Evolutionary conservation across 2,113 vertebrate genomes (phyloP).

Genomic region (Anhinga anhinga): DNA sequence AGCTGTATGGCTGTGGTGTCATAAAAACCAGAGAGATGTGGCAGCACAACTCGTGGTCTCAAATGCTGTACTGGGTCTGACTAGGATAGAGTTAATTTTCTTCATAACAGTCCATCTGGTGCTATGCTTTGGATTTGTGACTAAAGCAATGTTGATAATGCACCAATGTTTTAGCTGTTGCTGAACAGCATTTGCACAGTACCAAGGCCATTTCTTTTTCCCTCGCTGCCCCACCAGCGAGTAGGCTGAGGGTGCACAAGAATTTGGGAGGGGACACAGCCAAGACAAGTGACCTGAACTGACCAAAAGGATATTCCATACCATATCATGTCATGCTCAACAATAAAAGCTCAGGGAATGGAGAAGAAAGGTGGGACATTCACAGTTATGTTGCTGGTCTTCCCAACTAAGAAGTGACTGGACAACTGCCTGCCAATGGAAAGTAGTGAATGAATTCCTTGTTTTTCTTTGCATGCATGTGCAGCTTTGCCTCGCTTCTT

Average conservation of each 20-base stretch:
- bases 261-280: not conserved
- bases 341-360: not conserved
- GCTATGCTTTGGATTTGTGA: not conserved
- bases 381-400: not conserved
- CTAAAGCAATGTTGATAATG: not conserved
- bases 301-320: not conserved
- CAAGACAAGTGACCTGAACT: not conserved
- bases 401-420: not conserved
- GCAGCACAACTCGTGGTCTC: not conserved
- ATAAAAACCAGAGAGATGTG: not conserved
- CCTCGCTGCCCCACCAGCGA: not conserved
- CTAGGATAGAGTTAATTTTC: not conserved
- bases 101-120: rapidly evolving
- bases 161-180: not conserved
- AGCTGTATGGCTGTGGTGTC: not conserved
- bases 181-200: not conserved
- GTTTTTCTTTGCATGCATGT: not conserved
- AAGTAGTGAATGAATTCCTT: not conserved
- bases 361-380: not conserved
- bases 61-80: not conserved
- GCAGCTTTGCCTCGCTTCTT: not conserved
- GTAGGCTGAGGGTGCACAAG: not conserved
- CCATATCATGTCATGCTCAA: not conserved
- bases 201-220: not conserved
- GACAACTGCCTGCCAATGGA: not conserved